Evolutionary conservation across 2,113 vertebrate species (phyloP), one percentile per base, ranked within the genome.

Genomic region (Thamnaconus septentrionalis): DNA sequence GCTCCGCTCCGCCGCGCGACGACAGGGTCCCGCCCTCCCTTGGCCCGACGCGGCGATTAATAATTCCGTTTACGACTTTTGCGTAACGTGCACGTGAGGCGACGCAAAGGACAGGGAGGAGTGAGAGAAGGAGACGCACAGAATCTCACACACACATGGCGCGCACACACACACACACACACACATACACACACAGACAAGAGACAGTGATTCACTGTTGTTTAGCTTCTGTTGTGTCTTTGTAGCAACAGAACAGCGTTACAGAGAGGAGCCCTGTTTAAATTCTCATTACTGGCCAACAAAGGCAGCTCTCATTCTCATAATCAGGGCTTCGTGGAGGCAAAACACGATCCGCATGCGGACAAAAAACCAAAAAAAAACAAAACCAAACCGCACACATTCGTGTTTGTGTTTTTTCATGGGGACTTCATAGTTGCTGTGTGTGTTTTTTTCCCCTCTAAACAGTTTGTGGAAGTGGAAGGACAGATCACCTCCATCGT

Each of bases 381-480:
- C 18, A 31, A 31, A 31, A 31, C 18, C 18, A 31, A 31, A 31
- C 18, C 18, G 18, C 18, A 31, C 18, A 31, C 18, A 31, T 31
- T 31, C 18, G 18, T 31, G 18, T 31, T 41, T 56, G 48, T 56
- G 55, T 31, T 50, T 71, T 45, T 4, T 5, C 11, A 8, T 58
- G 72, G 75, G 67, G 71, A 49, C 67, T 64, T 76, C 73, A 72
- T 46, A 50, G 73, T 65, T 81, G 59, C 59, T 61, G 18, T 31
- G 18, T 31, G 18, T 31, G 18, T 31, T 82, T 76, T 85, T 61
- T 82, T 41, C 64, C 53, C 54, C 48, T 11, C 18, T 31, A 31
- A 31, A n/a, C 90, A 99, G 97, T 99, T 99, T 94, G 97, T 99
- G 85, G 97, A 98, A 93, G 97, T 99, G 91, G 97, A 99, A 94